Evolutionary conservation across 2,888 invertebrate genomes (phyloP).

Genomic region (Macaria notata): DNA sequence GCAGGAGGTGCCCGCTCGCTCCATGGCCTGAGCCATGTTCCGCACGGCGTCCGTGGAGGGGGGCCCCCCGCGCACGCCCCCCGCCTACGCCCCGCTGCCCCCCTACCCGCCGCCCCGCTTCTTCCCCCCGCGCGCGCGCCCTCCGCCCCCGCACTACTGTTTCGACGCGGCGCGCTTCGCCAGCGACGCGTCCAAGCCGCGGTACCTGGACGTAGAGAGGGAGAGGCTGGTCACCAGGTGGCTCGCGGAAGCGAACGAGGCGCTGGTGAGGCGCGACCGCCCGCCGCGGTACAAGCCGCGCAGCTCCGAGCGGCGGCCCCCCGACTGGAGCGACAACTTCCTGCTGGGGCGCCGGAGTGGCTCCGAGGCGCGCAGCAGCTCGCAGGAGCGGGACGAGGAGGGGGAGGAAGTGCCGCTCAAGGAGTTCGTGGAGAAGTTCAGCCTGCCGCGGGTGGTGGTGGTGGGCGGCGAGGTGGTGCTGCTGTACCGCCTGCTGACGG

Average conservation of each 20-base stretch:
- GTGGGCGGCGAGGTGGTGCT: conserved; percentile 82
- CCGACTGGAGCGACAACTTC: conserved; percentile 75
- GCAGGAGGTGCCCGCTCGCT: conserved; percentile 58
- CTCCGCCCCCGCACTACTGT: conserved; percentile 78
- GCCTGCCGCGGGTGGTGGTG: conserved; percentile 83
- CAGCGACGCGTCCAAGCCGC: conserved; percentile 74
- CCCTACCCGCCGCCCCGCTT: conserved; percentile 73
- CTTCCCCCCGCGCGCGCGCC: conserved; percentile 72
- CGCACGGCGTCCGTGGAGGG: conserved; percentile 80
- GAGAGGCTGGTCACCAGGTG: conserved; percentile 76
- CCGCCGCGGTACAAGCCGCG: conserved; percentile 74
- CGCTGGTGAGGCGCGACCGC: conserved; percentile 67
- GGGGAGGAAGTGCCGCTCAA: conserved; percentile 77
- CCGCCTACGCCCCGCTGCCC: conserved; percentile 77
- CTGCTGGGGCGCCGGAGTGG: conserved; percentile 66
- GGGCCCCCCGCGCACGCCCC: conserved; percentile 77
- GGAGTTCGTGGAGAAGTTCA: conserved; percentile 84
- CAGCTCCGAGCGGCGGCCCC: conserved; percentile 73
- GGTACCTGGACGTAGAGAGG: conserved; percentile 75
- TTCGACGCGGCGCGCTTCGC: conserved; percentile 80
- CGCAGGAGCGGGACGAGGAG: conserved; percentile 73
- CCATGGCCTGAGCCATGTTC: conserved; percentile 77
- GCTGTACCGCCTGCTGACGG: conserved; percentile 84
- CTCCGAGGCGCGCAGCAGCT: conserved; percentile 65
- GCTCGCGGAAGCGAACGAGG: conserved; percentile 78